Conservation (phyloP, 2,888 invertebrate genomes). For the Epinotia demarniana region DNA sequence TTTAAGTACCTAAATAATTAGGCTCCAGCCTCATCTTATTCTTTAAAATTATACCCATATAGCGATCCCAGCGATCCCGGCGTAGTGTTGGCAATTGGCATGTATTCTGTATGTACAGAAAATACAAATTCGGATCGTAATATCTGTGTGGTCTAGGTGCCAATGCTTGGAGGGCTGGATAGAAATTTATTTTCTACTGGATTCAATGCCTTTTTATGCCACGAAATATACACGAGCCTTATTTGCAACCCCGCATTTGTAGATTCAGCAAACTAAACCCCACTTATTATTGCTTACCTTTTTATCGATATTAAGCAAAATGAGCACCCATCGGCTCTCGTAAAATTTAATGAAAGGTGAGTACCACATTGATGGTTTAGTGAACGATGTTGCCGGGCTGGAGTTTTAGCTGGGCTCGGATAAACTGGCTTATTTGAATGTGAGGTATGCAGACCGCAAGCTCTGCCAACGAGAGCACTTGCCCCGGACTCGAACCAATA, state of each 20-base stretch:
- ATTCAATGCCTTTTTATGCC: neutral
- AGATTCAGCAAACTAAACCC: constrained; percentile 40
- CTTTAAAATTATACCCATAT: no score
- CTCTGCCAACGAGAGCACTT: constrained; percentile 58
- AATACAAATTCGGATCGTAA: neutral
- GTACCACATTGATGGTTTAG: constrained; percentile 24
- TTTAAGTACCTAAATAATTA: no score
- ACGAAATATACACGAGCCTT: constrained; percentile 15
- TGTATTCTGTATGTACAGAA: neutral
- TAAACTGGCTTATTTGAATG: constrained; percentile 64
- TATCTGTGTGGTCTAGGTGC: neutral
- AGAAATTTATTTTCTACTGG: neutral
- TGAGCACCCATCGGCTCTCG: constrained; percentile 32
- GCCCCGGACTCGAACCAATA: constrained; percentile 53
- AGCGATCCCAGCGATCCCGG: no score
- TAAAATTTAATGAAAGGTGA: constrained; percentile 40
- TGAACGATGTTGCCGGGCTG: constrained; percentile 29
- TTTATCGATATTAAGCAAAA: constrained; percentile 36
- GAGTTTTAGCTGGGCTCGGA: constrained; percentile 47
- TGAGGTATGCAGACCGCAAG: constrained; percentile 62
- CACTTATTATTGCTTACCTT: constrained; percentile 35
- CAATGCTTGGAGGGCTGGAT: neutral
- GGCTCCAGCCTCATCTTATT: no score
- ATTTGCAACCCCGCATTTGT: constrained; percentile 32
- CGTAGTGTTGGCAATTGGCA: no score